Conservation (phyloP, 92 coral and sea anemone genomes). For the Epizoanthus scotinus region DNA sequence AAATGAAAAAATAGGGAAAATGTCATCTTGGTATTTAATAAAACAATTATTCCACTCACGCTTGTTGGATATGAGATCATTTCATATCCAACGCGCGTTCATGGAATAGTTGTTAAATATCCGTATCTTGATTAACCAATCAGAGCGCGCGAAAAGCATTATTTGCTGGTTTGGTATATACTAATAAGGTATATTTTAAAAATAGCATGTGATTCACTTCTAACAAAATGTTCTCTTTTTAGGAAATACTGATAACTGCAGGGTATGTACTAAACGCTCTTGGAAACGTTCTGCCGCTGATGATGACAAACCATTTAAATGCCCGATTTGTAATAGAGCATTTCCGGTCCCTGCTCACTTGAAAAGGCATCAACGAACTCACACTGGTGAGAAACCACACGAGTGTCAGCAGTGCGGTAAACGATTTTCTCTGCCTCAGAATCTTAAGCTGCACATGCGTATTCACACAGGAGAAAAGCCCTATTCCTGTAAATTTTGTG, state of each 20-base stretch:
- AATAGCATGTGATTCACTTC: too few species aligned
- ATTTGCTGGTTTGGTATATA: too few species aligned
- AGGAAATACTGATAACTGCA: conserved; percentile 1
- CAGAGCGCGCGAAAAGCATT: too few species aligned
- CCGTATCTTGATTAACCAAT: too few species aligned
- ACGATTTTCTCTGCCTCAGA: conserved; percentile 30
- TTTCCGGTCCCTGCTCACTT: conserved; percentile 32
- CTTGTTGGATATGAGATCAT: too few species aligned
- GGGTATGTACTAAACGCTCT: conserved; percentile 31
- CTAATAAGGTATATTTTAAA: too few species aligned
- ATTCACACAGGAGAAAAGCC: conserved; percentile 37
- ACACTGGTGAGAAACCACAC: conserved; percentile 36
- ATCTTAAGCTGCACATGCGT: conserved; percentile 29
- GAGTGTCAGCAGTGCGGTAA: conserved; percentile 28
- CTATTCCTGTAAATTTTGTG: conserved; percentile 29
- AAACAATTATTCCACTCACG: too few species aligned
- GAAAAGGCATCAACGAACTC: conserved; percentile 37
- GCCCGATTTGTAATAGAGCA: conserved; percentile 14
- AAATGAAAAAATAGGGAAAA: too few species aligned
- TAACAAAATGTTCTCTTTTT: too few species aligned
- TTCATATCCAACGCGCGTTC: too few species aligned
- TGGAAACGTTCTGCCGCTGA: background rate
- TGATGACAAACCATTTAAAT: conserved; percentile 26
- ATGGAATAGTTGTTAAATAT: too few species aligned
- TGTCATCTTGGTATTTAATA: too few species aligned